phyloP scores from a whole-genome alignment of 2,797 vertebrate genomes.

The Poecilia picta region DNA sequence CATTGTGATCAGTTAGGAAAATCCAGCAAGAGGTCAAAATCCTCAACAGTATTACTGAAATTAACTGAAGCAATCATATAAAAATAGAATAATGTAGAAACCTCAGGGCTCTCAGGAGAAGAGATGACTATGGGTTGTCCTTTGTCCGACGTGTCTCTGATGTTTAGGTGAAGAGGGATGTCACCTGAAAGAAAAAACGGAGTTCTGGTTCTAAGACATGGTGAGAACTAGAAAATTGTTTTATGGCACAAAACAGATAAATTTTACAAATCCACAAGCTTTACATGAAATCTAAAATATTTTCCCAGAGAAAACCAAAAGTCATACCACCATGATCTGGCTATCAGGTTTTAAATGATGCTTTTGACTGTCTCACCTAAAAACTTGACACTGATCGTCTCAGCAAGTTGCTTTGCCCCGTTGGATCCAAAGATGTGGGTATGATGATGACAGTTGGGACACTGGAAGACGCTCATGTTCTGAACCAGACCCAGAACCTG shows the following conservation, averaged over 20 bases:
- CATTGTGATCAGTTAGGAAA: no score
- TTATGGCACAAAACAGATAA: background rate
- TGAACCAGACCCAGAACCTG: conserved; percentile 95
- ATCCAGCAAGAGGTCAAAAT: no score
- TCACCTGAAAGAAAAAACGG: conserved; percentile 81
- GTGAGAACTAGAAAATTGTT: background rate
- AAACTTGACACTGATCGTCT: conserved; percentile 83
- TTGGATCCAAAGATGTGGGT: conserved; percentile 95
- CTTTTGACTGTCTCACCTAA: conserved; percentile 79
- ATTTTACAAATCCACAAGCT: background rate
- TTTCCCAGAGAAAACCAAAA: background rate
- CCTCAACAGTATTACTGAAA: background rate
- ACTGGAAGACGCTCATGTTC: conserved; percentile 98
- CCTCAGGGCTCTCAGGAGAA: conserved; percentile 89
- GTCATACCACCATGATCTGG: background rate
- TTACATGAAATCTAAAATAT: background rate
- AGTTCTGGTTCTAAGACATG: background rate
- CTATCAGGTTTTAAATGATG: background rate
- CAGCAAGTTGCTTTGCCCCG: conserved; percentile 87
- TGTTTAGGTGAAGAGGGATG: conserved; percentile 90
- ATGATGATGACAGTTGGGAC: conserved; percentile 91
- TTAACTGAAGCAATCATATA: background rate
- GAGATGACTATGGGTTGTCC: conserved; percentile 93
- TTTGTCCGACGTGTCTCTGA: conserved; percentile 90
- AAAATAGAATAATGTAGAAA: conserved; percentile 45